Percentiles rank a stretch among this genome's conserved stretches.
phyloP scores from a whole-genome alignment of 2,113 vertebrate species.

The Mustelus asterias region DNA sequence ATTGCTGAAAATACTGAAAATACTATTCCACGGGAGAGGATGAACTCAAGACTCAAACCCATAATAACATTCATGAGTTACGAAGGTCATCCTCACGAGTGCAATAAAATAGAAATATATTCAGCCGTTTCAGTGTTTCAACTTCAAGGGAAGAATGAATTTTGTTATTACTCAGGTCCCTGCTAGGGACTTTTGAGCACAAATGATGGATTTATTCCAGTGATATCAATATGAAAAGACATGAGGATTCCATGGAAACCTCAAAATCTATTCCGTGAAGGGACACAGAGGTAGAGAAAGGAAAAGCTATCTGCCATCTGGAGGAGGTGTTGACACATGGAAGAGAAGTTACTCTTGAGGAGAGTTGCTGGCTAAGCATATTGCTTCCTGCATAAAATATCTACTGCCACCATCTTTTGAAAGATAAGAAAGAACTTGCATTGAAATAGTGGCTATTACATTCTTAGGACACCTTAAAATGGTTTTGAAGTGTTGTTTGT shows the following conservation, averaged over 20 bases:
- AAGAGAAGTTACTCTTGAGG: not conserved
- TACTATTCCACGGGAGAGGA: not conserved
- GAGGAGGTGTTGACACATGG: not conserved
- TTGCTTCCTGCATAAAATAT: not conserved
- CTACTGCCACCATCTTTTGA: not conserved
- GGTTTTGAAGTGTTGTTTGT: not conserved
- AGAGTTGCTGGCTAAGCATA: not conserved
- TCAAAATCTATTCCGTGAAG: not conserved
- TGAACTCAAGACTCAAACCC: not conserved
- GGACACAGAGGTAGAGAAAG: not conserved
- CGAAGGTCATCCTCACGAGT: not conserved
- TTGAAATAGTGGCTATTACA: not conserved
- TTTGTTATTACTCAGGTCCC: not conserved
- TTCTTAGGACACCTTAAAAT: not conserved
- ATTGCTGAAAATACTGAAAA: not conserved
- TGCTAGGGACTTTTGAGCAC: not conserved
- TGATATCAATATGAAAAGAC: not conserved
- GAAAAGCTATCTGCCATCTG: slow-evolving; percentile 13
- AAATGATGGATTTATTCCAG: not conserved
- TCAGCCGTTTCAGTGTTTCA: not conserved
- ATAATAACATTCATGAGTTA: not conserved
- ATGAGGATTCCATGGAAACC: not conserved
- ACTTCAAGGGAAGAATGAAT: not conserved
- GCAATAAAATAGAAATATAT: not conserved
- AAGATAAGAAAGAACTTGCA: not conserved